Percentiles rank a stretch among this genome's conserved stretches.
phyloP scores from a whole-genome alignment of 2,113 vertebrate genomes.

The Odocoileus hemionus region DNA sequence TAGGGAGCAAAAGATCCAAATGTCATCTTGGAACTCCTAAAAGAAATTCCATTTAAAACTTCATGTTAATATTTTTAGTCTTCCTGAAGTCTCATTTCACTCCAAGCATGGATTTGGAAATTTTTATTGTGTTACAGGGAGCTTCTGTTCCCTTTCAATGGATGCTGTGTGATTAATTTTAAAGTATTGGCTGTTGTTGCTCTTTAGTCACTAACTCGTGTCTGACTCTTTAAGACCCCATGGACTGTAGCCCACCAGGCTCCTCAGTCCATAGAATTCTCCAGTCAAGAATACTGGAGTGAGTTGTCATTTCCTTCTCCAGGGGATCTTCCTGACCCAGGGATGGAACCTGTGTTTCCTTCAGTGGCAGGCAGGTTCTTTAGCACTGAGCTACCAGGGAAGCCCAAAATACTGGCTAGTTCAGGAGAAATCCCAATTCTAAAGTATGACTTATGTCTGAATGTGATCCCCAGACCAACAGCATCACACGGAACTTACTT shows the following conservation, averaged over 20 bases:
- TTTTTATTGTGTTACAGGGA: neutral
- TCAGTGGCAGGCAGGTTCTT: neutral
- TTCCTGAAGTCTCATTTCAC: neutral
- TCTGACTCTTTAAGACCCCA: neutral
- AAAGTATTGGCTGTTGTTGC: neutral
- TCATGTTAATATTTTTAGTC: neutral
- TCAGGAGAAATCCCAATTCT: neutral
- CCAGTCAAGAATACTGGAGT: neutral
- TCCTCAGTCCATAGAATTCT: neutral
- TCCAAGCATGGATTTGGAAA: no score
- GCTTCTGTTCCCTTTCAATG: neutral
- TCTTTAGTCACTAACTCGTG: neutral
- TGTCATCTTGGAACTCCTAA: neutral
- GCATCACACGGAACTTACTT: neutral
- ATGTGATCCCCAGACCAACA: neutral
- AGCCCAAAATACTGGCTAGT: neutral
- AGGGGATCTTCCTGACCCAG: neutral
- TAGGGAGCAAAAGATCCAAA: neutral
- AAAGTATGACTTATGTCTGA: accelerated
- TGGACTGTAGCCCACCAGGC: neutral
- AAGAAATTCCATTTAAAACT: neutral
- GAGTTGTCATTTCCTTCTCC: neutral
- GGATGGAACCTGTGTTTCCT: neutral
- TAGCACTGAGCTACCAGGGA: neutral
- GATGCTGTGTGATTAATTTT: neutral